These are phyloP conservation scores for Teleopsis dalmanni DNA, from an alignment of 1,140 invertebrate genomes.

Conservation along the genomic window DNA sequence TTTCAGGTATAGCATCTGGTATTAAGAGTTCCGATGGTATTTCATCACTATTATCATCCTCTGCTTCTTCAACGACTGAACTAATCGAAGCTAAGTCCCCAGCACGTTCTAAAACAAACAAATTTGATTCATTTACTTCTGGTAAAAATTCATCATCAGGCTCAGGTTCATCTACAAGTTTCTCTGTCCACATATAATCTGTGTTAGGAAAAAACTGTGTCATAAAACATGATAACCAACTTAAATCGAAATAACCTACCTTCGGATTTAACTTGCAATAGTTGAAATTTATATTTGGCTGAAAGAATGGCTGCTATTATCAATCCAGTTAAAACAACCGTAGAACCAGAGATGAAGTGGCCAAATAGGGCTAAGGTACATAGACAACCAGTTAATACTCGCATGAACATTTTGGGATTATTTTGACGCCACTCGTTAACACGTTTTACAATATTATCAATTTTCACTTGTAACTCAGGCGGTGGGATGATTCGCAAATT, in stretches of 20 bases:
- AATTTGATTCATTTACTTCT: slow-evolving; percentile 37
- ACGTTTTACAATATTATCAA: slow-evolving; percentile 18
- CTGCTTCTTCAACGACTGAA: slow-evolving; percentile 24
- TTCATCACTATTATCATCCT: slow-evolving; percentile 35
- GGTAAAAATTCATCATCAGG: slow-evolving; percentile 40
- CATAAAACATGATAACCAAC: background rate
- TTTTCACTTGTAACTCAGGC: slow-evolving; percentile 25
- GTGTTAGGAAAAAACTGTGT: background rate
- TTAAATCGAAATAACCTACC: slow-evolving; percentile 17
- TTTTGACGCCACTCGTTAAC: slow-evolving; percentile 14
- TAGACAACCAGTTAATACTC: slow-evolving; percentile 23
- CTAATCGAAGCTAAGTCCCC: slow-evolving; percentile 36
- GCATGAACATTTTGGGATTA: slow-evolving; percentile 31
- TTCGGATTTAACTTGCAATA: slow-evolving; percentile 29
- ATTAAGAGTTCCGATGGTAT: slow-evolving; percentile 39
- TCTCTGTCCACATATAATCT: slow-evolving; percentile 34
- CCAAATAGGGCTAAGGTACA: slow-evolving; percentile 29
- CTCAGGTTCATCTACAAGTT: slow-evolving; percentile 27
- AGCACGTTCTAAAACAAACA: slow-evolving; percentile 34
- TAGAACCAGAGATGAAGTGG: slow-evolving; percentile 34
- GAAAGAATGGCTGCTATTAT: slow-evolving; percentile 29
- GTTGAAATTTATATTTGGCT: slow-evolving; percentile 33
- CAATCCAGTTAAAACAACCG: slow-evolving; percentile 25
- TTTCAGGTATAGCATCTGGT: slow-evolving; percentile 39
- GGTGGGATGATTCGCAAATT: slow-evolving; percentile 30